Base-by-base conservation (phyloP, 64 coral and sea anemone species). In the Cladopsammia gracilis region DNA sequence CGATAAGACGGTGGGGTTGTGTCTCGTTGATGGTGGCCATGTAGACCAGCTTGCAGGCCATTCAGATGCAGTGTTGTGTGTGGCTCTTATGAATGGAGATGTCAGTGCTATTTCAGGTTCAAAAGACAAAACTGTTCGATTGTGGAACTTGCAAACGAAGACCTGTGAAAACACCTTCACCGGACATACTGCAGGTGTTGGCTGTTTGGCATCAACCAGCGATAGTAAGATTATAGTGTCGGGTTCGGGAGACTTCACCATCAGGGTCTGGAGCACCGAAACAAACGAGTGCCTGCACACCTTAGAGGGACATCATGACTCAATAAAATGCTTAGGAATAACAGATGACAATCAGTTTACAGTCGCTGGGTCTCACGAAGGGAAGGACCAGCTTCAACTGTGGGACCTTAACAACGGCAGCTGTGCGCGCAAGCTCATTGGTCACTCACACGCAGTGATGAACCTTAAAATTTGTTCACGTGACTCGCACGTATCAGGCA, bases 391-490 rank as follows among this genome's bases (percentile, higher is more conserved):
- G 48, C 92, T 97, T 8, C 88, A 88, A 13, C 57, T 97, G 48
- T 97, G 91, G 91, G 92, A 97, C 71, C 50, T 97, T 3, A 52
- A 72, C 19, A 78, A 57, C n/a, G 92, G 92, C 8, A 42, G 46
- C 24, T 94, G 87, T 66, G 92, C 73, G 10, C 86, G 68, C 66
- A 70, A 46, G 6, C 86, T 97, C 20, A 78, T 72, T 48, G 95
- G 91, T 3, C 95, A 97, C 47, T 82, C 80, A 3, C 95, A 97
- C 71, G 95, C 95, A 13, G 82, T 97, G 14, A 97, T 97, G 95
- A 88, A 83, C 20, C 65, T 97, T 20, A 57, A 34, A 51, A 62
- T 97, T 16, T 18, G 91, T 18, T 71, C 43, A 64, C 16, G 20
- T 24, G 62, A 23, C 14, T 18, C 7, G 0, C 72, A 20, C 6